Evolutionary conservation across 2,888 invertebrate genomes (phyloP).

Genomic region (Lomographa bimaculata): DNA sequence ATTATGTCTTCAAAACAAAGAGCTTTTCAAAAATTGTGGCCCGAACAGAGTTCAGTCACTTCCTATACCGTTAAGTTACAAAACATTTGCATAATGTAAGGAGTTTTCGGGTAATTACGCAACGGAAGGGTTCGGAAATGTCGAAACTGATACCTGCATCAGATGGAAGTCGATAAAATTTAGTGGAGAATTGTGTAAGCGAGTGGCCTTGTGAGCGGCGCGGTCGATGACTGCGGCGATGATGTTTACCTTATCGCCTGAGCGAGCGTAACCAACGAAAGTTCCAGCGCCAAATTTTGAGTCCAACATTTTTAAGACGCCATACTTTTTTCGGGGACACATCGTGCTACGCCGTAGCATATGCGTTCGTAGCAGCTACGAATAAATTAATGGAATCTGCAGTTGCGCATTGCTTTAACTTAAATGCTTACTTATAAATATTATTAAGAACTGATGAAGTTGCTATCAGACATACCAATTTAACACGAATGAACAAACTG

Average conservation of each 20-base stretch:
- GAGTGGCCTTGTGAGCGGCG: slow-evolving; percentile 68
- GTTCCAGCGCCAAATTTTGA: slow-evolving; percentile 51
- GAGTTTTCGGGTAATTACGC: slow-evolving; percentile 21
- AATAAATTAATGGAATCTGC: no score
- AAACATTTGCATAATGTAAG: slow-evolving; percentile 38
- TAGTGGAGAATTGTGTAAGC: slow-evolving; percentile 69
- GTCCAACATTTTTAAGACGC: slow-evolving; percentile 46
- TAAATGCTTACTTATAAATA: no score
- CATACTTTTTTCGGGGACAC: slow-evolving; percentile 35
- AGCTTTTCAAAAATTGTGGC: slow-evolving; percentile 51
- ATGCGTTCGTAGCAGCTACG: slow-evolving; percentile 19
- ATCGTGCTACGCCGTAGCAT: slow-evolving; percentile 49
- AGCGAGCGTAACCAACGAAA: slow-evolving; percentile 67
- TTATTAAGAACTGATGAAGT: no score
- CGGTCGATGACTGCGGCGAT: slow-evolving; percentile 70
- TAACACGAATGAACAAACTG: no score
- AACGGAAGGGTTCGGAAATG: slow-evolving; percentile 24
- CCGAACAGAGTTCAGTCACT: slow-evolving; percentile 40
- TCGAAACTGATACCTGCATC: slow-evolving; percentile 28
- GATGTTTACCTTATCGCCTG: slow-evolving; percentile 74
- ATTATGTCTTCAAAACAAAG: slow-evolving; percentile 69
- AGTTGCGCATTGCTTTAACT: no score
- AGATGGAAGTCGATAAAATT: slow-evolving; percentile 55
- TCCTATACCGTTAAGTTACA: slow-evolving; percentile 40
- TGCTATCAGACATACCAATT: no score